Evolutionary conservation across 2,888 invertebrate genomes (phyloP).

Genomic region (Hermaeophaga mercurialis): DNA sequence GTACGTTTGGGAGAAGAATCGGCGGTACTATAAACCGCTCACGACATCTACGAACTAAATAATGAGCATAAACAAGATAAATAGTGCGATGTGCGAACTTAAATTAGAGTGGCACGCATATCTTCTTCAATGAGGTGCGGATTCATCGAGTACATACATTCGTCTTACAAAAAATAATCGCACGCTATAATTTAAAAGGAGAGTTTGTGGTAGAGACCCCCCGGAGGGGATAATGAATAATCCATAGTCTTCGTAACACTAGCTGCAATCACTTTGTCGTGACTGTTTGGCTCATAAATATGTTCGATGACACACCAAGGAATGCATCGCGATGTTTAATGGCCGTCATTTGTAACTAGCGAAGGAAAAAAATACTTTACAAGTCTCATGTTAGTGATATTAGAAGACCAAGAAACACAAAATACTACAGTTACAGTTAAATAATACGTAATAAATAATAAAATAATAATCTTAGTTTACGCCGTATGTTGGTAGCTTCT

Average conservation of each 20-base stretch:
- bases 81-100: constrained; percentile 6
- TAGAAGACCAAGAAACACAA: too few relatives aligned
- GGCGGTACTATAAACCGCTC: constrained; percentile 8
- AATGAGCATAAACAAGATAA: constrained; percentile 15
- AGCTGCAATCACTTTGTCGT: constrained; percentile 18
- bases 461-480: too few relatives aligned
- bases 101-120: constrained; percentile 20
- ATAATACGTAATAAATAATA: too few relatives aligned
- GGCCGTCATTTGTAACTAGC: constrained; percentile 8
- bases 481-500: too few relatives aligned
- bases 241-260: constrained; percentile 15
- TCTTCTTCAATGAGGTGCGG: constrained; percentile 18
- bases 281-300: constrained; percentile 13
- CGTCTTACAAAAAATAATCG: background rate
- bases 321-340: constrained; percentile 12
- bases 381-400: too few relatives aligned
- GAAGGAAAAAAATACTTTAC: background rate
- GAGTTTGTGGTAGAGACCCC: constrained; percentile 8
- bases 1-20: constrained; percentile 5
- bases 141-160: constrained; percentile 4
- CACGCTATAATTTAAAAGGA: background rate
- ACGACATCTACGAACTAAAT: constrained; percentile 5
- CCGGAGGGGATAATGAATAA: constrained; percentile 13
- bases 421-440: too few relatives aligned
- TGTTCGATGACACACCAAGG: constrained; percentile 17